Evolutionary conservation across 2,797 vertebrate genomes (phyloP), one percentile per base, ranked within the genome.

Genomic region (Ibycter americanus): DNA sequence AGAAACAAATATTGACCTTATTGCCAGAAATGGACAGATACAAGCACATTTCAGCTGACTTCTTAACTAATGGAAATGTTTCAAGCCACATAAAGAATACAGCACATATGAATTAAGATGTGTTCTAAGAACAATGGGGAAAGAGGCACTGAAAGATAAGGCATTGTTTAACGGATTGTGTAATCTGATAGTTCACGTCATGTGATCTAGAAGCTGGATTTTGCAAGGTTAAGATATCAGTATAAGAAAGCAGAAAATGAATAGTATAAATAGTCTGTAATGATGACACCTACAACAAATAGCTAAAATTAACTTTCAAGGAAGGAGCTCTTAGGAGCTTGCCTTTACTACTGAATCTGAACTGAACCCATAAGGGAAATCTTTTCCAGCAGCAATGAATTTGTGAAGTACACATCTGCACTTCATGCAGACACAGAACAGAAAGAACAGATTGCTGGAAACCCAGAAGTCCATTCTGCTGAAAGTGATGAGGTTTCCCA

Each of bases 81-180:
- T 86, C 79, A 90, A 88, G 68, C 22, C 62, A 66, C 55, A 27
- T 42, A 36, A 86, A 67, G 42, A 73, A 72, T 31, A 89, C 27
- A 34, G 54, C 0, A 2, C 2, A 0, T 27, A 40, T 66, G 90
- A 94, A 96, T 95, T 93, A 86, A 96, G 95, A 96, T 0, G 0
- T 74, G 34, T 59, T n/a, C 32, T 34, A 86, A 89, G 79, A 91
- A 96, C 82, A 95, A 72, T 70, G 25, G 46, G 42, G 61, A 93
- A 94, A 86, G 61, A 92, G 81, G 83, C 81, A 93, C 61, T 91
- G 86, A 96, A 92, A 96, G 81, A 88, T 95, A 94, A 93, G 86
- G 84, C 59, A n/a, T 49, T 87, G 71, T 90, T 96, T 95, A 94
- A 93, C 68, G 76, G 67, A 27, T 93, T 90, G 38, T 66, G 70